A percentile compares a stretch with the other conserved stretches of the same genome.
These are phyloP conservation scores for Apogon talboti DNA, from an alignment of 2,797 vertebrate species.

Conservation along the genomic window DNA sequence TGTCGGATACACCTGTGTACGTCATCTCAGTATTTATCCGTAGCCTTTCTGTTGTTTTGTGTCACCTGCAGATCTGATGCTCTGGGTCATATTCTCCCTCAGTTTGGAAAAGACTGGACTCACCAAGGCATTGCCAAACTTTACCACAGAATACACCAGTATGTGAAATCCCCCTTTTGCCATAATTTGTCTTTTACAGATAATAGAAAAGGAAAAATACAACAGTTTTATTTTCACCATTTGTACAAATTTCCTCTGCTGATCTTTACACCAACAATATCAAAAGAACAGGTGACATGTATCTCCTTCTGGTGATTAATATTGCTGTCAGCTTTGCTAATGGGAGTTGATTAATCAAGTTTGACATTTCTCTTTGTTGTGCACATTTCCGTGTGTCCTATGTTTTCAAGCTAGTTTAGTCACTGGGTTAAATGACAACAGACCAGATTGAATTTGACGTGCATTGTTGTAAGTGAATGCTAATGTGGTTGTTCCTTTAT, in stretches of 20 bases:
- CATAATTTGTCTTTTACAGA: neutral
- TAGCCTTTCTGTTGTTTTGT: neutral
- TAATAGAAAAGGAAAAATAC: too few relatives aligned
- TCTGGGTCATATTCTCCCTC: slow-evolving; percentile 94
- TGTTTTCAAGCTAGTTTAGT: slow-evolving; percentile 7
- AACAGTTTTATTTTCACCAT: neutral
- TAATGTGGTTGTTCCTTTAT: neutral
- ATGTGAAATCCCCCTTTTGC: slow-evolving; percentile 60
- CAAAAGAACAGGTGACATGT: slow-evolving; percentile 4
- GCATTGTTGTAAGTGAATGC: neutral
- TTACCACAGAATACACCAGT: slow-evolving; percentile 96
- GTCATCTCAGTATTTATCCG: neutral
- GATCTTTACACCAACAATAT: slow-evolving; percentile 2
- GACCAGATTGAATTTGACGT: neutral
- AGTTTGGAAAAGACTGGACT: slow-evolving; percentile 97
- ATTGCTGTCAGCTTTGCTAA: neutral
- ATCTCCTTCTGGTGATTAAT: slow-evolving; percentile 7
- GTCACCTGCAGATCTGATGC: slow-evolving; percentile 89
- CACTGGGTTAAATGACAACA: slow-evolving; percentile 15
- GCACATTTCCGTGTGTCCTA: neutral
- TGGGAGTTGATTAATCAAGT: slow-evolving; percentile 4
- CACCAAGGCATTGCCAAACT: slow-evolving; percentile 93
- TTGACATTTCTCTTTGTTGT: slow-evolving; percentile 19
- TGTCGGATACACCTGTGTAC: too few relatives aligned
- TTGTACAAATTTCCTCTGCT: neutral